Evolutionary conservation across 1,140 invertebrate species (phyloP).

Genomic region (Portunus trituberculatus): DNA sequence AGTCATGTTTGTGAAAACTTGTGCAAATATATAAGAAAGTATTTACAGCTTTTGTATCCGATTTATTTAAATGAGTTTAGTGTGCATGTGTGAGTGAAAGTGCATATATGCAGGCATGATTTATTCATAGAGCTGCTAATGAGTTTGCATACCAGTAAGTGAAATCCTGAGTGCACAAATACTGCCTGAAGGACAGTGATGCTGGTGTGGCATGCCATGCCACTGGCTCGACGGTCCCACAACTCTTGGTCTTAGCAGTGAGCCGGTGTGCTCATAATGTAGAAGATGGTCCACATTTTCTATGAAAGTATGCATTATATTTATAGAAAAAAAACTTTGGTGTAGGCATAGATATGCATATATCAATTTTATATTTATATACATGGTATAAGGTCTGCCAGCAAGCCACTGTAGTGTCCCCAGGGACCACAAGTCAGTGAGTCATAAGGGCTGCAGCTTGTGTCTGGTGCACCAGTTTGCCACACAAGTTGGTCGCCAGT

Average conservation of each 20-base stretch:
- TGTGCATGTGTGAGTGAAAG: neutral
- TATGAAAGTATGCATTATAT: conserved; percentile 15
- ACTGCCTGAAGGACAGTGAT: neutral
- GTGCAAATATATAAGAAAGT: neutral
- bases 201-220: neutral
- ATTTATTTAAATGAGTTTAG: neutral
- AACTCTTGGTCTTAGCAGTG: neutral
- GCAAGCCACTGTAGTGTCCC: neutral
- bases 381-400: neutral
- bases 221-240: neutral
- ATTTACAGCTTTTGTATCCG: neutral
- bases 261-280: neutral
- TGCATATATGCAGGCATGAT: neutral
- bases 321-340: neutral
- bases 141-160: neutral
- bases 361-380: conserved; percentile 24
- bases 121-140: neutral
- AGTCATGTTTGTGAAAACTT: neutral
- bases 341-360: neutral
- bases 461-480: neutral
- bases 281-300: conserved; percentile 21
- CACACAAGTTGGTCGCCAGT: neutral
- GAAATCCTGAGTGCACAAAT: neutral
- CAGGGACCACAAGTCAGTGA: neutral
- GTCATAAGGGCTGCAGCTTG: neutral